phyloP scores from a whole-genome alignment of 2,113 vertebrate genomes.

The Gallinago paraguaiae region DNA sequence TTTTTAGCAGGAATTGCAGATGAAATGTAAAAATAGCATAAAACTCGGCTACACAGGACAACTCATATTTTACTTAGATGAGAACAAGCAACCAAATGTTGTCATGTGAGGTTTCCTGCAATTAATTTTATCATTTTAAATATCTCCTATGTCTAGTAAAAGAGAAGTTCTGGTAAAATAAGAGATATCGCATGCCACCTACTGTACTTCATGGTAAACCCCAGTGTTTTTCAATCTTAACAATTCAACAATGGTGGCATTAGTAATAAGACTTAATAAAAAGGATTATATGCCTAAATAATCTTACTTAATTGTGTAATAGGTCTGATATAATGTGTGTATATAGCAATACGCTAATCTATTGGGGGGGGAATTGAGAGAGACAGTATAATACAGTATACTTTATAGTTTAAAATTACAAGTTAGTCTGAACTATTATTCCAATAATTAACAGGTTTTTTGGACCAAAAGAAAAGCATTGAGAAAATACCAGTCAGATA shows the following conservation, averaged over 20 bases:
- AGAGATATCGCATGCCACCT: constrained; percentile 12
- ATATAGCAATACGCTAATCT: constrained; percentile 3
- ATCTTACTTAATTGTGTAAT: constrained; percentile 39
- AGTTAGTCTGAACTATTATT: constrained; percentile 24
- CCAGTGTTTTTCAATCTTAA: not conserved
- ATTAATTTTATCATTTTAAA: constrained; percentile 15
- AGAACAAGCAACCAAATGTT: constrained; percentile 1
- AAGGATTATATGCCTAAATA: constrained; percentile 42
- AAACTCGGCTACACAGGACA: not conserved
- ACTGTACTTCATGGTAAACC: constrained; percentile 41
- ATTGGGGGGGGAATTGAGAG: not conserved
- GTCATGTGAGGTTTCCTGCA: not conserved
- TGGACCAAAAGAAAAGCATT: not conserved
- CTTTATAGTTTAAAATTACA: constrained; percentile 37
- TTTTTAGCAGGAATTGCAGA: constrained; percentile 25
- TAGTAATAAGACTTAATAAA: constrained; percentile 34
- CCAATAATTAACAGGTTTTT: not conserved
- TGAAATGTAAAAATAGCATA: constrained; percentile 50
- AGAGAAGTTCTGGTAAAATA: not conserved
- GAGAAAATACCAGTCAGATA: constrained; percentile 1
- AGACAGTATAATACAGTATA: not conserved
- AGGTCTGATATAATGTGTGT: not conserved
- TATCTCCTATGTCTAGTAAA: not conserved
- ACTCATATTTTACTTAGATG: not conserved
- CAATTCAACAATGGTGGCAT: not conserved